A percentile compares a stretch with the other conserved stretches of the same genome.
phyloP scores from a whole-genome alignment of 2,888 invertebrate species.

The Fragum whitleyi region DNA sequence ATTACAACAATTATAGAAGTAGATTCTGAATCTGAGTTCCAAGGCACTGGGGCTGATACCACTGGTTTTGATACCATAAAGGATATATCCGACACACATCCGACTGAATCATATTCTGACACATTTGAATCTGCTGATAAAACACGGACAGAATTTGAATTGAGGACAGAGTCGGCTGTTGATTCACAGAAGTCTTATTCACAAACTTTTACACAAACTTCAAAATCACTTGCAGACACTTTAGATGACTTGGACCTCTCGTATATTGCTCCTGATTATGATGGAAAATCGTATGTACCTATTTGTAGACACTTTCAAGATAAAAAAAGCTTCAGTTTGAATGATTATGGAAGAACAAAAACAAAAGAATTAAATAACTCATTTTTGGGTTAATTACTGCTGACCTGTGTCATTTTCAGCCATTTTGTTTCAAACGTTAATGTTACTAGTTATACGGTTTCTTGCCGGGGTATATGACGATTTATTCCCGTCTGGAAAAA shows the following conservation, averaged over 20 bases:
- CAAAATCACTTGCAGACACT: conserved; percentile 4
- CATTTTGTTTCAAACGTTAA: no score
- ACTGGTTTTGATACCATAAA: conserved; percentile 32
- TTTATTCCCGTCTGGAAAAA: no score
- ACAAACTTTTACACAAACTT: conserved; percentile 28
- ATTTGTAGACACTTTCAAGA: not conserved
- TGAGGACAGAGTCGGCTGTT: conserved; percentile 8
- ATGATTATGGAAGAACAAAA: not conserved
- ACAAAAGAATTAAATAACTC: no score
- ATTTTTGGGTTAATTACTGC: no score
- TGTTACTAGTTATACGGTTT: no score
- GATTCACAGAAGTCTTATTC: conserved; percentile 26
- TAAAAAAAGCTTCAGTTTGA: not conserved
- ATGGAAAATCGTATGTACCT: conserved; percentile 53
- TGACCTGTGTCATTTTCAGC: no score
- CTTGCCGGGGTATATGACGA: no score
- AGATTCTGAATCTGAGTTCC: conserved; percentile 34
- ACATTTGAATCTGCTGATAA: conserved; percentile 58
- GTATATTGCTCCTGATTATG: conserved; percentile 51
- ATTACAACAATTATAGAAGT: conserved; percentile 53
- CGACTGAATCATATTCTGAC: conserved; percentile 56
- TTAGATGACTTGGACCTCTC: conserved; percentile 36
- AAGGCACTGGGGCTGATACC: conserved; percentile 7
- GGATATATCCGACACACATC: conserved; percentile 44
- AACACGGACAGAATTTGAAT: conserved; percentile 40